Evolutionary conservation across 2,888 invertebrate species (phyloP).

Genomic region (Mongoloraphidia duomilia): DNA sequence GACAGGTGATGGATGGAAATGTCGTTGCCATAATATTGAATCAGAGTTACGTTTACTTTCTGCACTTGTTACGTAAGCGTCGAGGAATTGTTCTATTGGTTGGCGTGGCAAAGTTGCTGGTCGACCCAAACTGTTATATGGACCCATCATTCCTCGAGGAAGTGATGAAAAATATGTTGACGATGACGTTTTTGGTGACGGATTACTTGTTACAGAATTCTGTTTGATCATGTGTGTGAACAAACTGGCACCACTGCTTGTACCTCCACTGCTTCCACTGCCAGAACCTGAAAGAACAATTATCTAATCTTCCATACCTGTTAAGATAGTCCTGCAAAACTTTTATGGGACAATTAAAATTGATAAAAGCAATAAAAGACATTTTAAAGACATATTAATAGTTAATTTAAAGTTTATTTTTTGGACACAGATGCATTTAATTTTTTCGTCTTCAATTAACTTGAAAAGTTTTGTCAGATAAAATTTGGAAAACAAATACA

Average conservation of each 20-base stretch:
- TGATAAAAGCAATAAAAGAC: too few species aligned
- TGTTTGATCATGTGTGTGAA: conserved; percentile 22
- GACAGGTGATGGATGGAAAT: conserved; percentile 36
- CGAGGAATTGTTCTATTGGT: conserved; percentile 29
- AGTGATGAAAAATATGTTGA: conserved; percentile 32
- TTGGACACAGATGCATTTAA: too few species aligned
- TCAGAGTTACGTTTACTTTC: conserved; percentile 37
- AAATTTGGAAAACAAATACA: too few species aligned
- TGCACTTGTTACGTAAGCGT: conserved; percentile 20
- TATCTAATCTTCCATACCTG: not conserved
- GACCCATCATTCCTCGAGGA: conserved; percentile 32
- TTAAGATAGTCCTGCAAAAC: not conserved
- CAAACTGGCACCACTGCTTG: conserved; percentile 21
- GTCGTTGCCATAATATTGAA: conserved; percentile 35
- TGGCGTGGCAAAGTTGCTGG: conserved; percentile 34
- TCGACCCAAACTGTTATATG: conserved; percentile 31
- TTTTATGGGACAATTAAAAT: too few species aligned
- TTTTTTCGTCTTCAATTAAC: too few species aligned
- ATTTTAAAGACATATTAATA: too few species aligned
- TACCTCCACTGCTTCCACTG: conserved; percentile 27
- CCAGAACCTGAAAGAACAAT: conserved; percentile 24
- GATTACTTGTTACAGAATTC: conserved; percentile 21
- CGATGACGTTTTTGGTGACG: conserved; percentile 23
- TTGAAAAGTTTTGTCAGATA: too few species aligned
- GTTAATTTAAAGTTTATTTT: too few species aligned